Base-by-base conservation (phyloP, 2,113 vertebrate species). In the Centropristis striata region DNA sequence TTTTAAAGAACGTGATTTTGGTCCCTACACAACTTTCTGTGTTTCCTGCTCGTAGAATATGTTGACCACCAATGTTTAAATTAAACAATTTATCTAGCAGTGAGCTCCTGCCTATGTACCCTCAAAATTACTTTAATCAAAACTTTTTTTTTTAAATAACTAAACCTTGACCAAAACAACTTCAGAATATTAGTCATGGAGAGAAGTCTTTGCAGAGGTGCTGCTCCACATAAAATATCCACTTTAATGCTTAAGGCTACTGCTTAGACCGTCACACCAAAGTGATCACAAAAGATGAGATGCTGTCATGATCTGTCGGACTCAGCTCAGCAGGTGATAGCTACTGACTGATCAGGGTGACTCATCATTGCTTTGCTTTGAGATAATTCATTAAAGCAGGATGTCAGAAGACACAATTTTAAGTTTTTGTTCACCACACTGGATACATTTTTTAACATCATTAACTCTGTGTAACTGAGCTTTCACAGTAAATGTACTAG, bases 241-340 rank as follows among this genome's bases (percentile, higher is more conserved):
- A 53, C 53, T 44, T 53, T 23, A 61, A 63, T 36, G 53, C 50
- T 20, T 42, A 39, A 47, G 49, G n/a, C 27, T 39, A 3, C 44
- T 20, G 13, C 44, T 60, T 36, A 13, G 21, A 37, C 2, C 3
- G 46, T 55, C 64, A 60, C 63, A 74, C 27, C 14, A 32, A 41
- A 58, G 0, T 21, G 51, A 57, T 64, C 60, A 50, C 23, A 41
- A 49, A 64, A 47, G 49, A 64, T 68, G n/a, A 61, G 50, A 59
- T n/a, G 63, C 44, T 67, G 60, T 59, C 69, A 54, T 12, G 41
- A 44, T 67, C 25, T 42, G 61, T 59, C 21, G 39, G 76, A 46
- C 16, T 63, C 27, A n/a, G 58, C 41, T 44, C 39, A 55, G 75
- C 37, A 67, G 54, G 4, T 42, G n/a, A 58, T 28, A 39, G 23